Evolutionary conservation across 2,888 invertebrate species (phyloP), one percentile per base, ranked within the genome.

Genomic region (Noctua fimbriata): DNA sequence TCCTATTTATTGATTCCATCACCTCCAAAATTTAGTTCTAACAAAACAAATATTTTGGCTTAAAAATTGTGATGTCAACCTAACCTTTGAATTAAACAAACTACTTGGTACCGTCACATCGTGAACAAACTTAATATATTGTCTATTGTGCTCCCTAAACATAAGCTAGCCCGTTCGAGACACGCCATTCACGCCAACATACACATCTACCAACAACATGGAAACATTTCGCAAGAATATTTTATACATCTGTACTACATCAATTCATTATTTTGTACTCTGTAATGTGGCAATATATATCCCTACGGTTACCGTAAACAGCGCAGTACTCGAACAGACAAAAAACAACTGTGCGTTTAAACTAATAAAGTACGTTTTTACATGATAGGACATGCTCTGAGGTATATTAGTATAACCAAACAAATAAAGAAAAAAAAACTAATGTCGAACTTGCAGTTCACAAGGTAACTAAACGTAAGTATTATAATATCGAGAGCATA

Each of bases 401-500:
- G 96, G 96, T 96, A 96, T 92, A 93, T 91, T 94, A 90, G 91
- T 90, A 91, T 90, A 92, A 90, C 90, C 91, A 90, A 92, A 92
- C 92, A 93, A 92, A 92, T 87, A 92, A 93, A 93, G 92, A 92
- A 91, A 92, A 49, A 71, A 93, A 93, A 91, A 94, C 92, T 92
- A 94, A 94, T 92, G 89, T 90, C 88, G 96, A 96, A 96, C 96
- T 96, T 96, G 95, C 94, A 92, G 96, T 95, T 96, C 96, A 92
- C 90, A 92, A 95, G 96, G 96, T 96, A 96, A 96, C 96, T 96
- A 96, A 96, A 95, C 91, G 92, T 95, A 95, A 94, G 93, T 94
- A 94, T 91, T 93, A 93, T 93, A 90, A 44, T 93, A 90, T 94
- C 94, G 93, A 94, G 93, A 92, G 92, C 89, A 93, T 93, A 91